Percentiles rank a stretch among this genome's conserved stretches.
phyloP scores from a whole-genome alignment of 2,888 invertebrate genomes.

The Julus scanicus region DNA sequence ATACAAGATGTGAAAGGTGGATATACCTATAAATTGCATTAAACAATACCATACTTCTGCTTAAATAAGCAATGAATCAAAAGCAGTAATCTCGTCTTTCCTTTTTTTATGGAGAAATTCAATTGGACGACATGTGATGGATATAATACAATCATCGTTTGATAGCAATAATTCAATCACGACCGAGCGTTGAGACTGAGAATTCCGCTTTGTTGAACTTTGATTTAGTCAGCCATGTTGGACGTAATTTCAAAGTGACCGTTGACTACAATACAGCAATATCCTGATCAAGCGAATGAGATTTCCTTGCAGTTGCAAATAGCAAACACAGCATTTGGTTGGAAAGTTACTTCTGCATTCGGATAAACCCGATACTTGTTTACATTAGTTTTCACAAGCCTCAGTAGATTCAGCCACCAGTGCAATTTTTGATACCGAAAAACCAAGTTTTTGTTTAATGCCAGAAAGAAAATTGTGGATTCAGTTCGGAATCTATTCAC shows the following conservation, averaged over 20 bases:
- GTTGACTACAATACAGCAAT: not conserved
- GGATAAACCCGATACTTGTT: not conserved
- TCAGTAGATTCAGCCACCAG: not conserved
- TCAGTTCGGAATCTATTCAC: not conserved
- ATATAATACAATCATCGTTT: not conserved
- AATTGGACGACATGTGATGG: not conserved
- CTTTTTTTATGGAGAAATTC: not conserved
- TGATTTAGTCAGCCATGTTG: not conserved
- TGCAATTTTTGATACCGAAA: not conserved
- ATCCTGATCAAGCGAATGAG: slow-evolving; percentile 29
- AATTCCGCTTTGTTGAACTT: slow-evolving; percentile 5
- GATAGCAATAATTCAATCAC: not conserved
- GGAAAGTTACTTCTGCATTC: not conserved
- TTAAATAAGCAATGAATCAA: too few species aligned
- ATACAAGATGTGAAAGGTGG: too few species aligned
- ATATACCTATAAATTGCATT: too few species aligned
- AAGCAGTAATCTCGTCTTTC: not conserved
- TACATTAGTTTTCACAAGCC: slow-evolving; percentile 29
- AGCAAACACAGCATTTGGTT: not conserved
- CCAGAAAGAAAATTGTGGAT: not conserved
- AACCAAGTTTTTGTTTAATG: not conserved
- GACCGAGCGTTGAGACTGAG: not conserved
- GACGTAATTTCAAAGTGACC: not conserved
- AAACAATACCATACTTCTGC: too few species aligned
- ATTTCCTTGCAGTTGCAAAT: slow-evolving; percentile 2